Evolutionary conservation across 2,888 invertebrate genomes (phyloP).

Genomic region (Dryomyza anilis): DNA sequence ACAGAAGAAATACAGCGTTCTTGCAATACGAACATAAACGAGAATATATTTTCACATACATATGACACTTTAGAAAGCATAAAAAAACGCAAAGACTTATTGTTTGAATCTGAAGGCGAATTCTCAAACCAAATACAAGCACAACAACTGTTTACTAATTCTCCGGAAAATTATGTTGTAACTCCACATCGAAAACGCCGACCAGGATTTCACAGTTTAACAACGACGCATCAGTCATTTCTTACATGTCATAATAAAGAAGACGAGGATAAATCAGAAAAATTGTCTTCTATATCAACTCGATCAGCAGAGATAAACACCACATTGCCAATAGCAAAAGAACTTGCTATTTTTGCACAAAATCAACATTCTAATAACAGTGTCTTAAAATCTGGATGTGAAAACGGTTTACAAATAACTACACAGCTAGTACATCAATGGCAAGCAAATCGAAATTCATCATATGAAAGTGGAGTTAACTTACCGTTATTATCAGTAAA

Average conservation of each 20-base stretch:
- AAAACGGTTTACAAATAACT: slow-evolving; percentile 59
- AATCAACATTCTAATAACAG: not conserved
- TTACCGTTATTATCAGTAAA: slow-evolving; percentile 49
- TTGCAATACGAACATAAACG: slow-evolving; percentile 37
- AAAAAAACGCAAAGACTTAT: slow-evolving; percentile 48
- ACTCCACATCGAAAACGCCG: slow-evolving; percentile 85
- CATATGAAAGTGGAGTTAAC: slow-evolving; percentile 51
- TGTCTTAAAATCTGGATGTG: slow-evolving; percentile 41
- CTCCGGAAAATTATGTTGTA: slow-evolving; percentile 84
- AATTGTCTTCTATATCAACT: too few relatives aligned
- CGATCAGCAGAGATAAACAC: too few relatives aligned
- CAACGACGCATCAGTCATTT: slow-evolving; percentile 85
- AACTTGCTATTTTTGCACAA: slow-evolving; percentile 53
- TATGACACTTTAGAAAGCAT: slow-evolving; percentile 29
- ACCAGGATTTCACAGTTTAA: slow-evolving; percentile 86
- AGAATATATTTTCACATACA: slow-evolving; percentile 55
- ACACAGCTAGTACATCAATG: slow-evolving; percentile 63
- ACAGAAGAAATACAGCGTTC: slow-evolving; percentile 38
- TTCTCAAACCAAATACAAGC: slow-evolving; percentile 66
- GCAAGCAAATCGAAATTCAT: slow-evolving; percentile 53
- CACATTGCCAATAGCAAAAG: slow-evolving; percentile 77
- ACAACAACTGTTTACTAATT: slow-evolving; percentile 73
- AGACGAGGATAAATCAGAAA: slow-evolving; percentile 72
- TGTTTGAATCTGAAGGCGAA: slow-evolving; percentile 68
- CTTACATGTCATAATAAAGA: slow-evolving; percentile 81